Conservation (phyloP, 1,140 invertebrate species). For the Diorhabda carinulata region DNA sequence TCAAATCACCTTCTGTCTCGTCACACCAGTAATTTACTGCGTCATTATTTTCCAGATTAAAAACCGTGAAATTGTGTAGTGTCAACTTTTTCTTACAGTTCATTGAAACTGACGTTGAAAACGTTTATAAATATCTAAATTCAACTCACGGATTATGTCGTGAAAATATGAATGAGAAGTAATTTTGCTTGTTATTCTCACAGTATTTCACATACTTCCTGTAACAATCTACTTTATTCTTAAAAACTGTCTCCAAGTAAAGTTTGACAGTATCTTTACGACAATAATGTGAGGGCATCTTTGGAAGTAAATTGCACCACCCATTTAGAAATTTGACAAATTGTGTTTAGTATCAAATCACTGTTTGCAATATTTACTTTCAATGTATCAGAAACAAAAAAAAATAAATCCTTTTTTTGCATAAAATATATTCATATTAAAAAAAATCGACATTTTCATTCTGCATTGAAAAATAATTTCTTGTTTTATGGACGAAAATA, state of each 20-base stretch:
- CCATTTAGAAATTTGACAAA: neutral
- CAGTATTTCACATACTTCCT: no score
- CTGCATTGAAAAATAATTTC: no score
- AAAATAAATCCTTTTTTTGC: no score
- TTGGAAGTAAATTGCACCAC: neutral
- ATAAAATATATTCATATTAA: no score
- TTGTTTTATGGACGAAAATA: no score
- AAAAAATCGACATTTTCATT: no score
- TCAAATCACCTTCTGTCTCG: constrained; percentile 40
- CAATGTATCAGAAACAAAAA: no score
- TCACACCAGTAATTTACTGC: constrained; percentile 28
- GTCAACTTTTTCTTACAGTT: constrained; percentile 49
- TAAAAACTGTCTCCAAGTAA: neutral
- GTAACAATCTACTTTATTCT: no score
- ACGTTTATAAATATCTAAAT: constrained; percentile 1
- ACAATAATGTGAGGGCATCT: neutral
- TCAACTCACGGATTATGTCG: neutral
- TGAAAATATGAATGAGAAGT: neutral
- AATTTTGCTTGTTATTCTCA: neutral
- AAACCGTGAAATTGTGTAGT: constrained; percentile 49
- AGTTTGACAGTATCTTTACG: neutral
- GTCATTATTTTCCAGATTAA: constrained; percentile 41
- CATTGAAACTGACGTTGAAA: constrained; percentile 42
- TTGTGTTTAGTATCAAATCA: no score
- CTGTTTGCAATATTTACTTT: no score